Evolutionary conservation across 2,888 invertebrate species (phyloP), one percentile per base, ranked within the genome.

Genomic region (Acrobasis repandana): DNA sequence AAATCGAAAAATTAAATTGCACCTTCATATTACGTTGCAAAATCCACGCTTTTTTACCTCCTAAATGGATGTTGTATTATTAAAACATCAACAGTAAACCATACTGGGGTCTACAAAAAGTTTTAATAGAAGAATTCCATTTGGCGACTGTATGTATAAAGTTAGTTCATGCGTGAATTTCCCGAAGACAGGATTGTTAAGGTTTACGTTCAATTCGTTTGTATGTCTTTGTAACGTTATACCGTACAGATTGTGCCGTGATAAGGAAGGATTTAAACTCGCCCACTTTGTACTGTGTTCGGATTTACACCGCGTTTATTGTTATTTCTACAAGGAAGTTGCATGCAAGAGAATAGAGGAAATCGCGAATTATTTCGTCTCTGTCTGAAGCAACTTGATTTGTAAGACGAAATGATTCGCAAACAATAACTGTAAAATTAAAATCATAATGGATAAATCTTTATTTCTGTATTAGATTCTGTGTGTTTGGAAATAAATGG

Each of bases 91-190:
- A 65, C 67, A 61, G 61, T 63, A 62, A 62, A 62, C 66, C 49
- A 73, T 68, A 71, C 68, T 66, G 66, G 57, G 68, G 63, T 16
- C 34, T 11, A 62, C 66, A 68, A 74, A 67, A 66, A 66, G 52
- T 65, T 66, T 66, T 70, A 60, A 63, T 65, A 58, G 28, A 28
- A 68, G 60, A 62, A 61, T 64, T 66, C 69, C 76, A 76, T 73
- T 72, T 69, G 63, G 60, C 67, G 66, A 72, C 47, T 76, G 72
- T 75, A 76, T 70, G 73, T 75, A 76, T 70, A 73, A 80, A 85
- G 86, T 85, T 80, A 84, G 82, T 79, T 85, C 83, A 85, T 69
- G 83, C 87, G 86, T 86, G 71, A 86, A 86, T 82, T 82, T 80
- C 70, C 74, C 76, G 76, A 77, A 78, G 81, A 76, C 71, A 74